Conservation (phyloP, 1,140 invertebrate species). For the Bombus breviceps region DNA sequence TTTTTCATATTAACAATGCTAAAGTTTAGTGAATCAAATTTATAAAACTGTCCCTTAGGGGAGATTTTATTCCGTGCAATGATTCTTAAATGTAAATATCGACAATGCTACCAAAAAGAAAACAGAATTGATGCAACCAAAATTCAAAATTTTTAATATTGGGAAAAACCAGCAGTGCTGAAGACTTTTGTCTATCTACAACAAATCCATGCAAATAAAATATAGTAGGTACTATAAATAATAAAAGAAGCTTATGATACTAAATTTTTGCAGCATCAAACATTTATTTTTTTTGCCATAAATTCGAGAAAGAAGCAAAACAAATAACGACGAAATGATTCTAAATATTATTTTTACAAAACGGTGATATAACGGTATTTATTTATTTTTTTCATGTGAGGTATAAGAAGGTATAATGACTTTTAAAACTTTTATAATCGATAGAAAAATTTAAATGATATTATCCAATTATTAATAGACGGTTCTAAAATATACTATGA, state of each 20-base stretch:
- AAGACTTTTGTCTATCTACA: constrained; percentile 53
- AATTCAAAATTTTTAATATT: constrained; percentile 35
- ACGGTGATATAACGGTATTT: not conserved
- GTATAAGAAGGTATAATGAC: not conserved
- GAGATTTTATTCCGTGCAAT: constrained; percentile 76
- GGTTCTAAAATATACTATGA: constrained; percentile 24
- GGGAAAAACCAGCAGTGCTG: constrained; percentile 36
- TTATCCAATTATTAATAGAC: not conserved
- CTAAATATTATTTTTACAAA: not conserved
- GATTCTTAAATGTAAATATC: constrained; percentile 78
- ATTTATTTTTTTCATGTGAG: not conserved
- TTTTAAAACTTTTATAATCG: not conserved
- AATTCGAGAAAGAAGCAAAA: not conserved
- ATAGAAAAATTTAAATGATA: not conserved
- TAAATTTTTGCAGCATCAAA: not conserved
- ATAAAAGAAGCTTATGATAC: constrained; percentile 20
- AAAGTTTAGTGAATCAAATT: constrained; percentile 61
- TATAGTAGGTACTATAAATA: constrained; percentile 35
- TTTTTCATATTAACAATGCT: constrained; percentile 39
- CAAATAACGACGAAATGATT: not conserved
- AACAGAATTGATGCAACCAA: constrained; percentile 56
- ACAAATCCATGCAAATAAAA: constrained; percentile 63
- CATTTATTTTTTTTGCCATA: not conserved
- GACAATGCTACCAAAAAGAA: constrained; percentile 75
- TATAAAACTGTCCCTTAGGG: constrained; percentile 81